Conservation (phyloP, 1,140 invertebrate genomes). For the Hestina assimilis region DNA sequence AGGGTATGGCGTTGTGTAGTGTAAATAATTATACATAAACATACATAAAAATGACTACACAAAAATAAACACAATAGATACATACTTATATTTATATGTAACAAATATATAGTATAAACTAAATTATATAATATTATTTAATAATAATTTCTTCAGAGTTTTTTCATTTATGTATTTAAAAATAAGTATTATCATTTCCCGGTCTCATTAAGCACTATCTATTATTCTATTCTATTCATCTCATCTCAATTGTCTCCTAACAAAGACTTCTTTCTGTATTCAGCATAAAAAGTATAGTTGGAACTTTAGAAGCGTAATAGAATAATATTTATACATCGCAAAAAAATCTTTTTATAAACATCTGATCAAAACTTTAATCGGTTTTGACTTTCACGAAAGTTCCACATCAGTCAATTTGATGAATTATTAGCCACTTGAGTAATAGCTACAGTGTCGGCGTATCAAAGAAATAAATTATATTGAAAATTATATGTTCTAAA, state of each 20-base stretch:
- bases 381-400: conserved; percentile 48
- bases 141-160: not conserved
- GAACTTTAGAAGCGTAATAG: not conserved
- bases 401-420: conserved; percentile 36
- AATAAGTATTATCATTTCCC: not conserved
- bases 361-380: conserved; percentile 43
- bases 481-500: not conserved
- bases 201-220: not conserved
- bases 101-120: no score
- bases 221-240: not conserved
- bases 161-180: not conserved
- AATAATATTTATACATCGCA: conserved; percentile 1
- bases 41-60: no score
- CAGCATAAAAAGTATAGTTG: not conserved
- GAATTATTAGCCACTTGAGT: conserved; percentile 29
- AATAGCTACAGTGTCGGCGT: conserved; percentile 20
- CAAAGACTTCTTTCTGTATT: not conserved
- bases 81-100: no score
- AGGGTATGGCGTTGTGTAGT: no score
- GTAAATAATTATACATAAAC: no score
- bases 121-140: no score
- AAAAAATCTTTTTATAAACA: conserved; percentile 28
- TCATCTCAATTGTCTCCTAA: not conserved
- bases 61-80: no score
- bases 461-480: conserved; percentile 29